A percentile compares a stretch with the other conserved stretches of the same genome.
phyloP scores from a whole-genome alignment of 2,797 vertebrate species.

The Oreortyx pictus region DNA sequence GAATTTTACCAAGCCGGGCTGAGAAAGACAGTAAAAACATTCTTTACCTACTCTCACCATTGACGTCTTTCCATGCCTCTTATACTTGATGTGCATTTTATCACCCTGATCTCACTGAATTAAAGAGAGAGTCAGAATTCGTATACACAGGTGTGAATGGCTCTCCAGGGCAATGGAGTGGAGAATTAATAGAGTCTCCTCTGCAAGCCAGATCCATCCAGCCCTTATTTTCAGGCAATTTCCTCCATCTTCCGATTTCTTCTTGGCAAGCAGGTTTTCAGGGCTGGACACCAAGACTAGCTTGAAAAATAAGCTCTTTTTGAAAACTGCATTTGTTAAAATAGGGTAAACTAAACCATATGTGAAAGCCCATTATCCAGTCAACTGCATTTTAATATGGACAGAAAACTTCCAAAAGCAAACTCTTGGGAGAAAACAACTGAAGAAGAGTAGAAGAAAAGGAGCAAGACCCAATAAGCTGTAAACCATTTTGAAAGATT shows the following conservation, averaged over 20 bases:
- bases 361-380: neutral
- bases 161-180: neutral
- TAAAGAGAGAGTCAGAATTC: neutral
- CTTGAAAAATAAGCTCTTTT: slow-evolving; percentile 3
- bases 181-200: neutral
- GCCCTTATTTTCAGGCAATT: neutral
- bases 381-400: neutral
- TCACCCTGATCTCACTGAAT: neutral
- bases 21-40: neutral
- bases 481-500: slow-evolving; percentile 16
- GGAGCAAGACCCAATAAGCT: neutral
- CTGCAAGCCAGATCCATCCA: neutral
- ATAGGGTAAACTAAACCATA: neutral
- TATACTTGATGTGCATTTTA: neutral
- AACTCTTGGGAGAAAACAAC: neutral
- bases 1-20: neutral
- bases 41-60: neutral
- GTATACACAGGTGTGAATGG: neutral
- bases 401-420: slow-evolving; percentile 3
- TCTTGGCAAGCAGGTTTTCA: neutral
- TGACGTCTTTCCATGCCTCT: neutral
- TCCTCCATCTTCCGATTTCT: neutral
- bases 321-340: slow-evolving; percentile 3
- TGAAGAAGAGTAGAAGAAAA: neutral
- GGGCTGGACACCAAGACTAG: neutral